A percentile compares a stretch with the other conserved stretches of the same genome.
These are phyloP conservation scores for Hirtodrosophila confusa DNA, from an alignment of 2,888 invertebrate genomes.

Conservation along the genomic window DNA sequence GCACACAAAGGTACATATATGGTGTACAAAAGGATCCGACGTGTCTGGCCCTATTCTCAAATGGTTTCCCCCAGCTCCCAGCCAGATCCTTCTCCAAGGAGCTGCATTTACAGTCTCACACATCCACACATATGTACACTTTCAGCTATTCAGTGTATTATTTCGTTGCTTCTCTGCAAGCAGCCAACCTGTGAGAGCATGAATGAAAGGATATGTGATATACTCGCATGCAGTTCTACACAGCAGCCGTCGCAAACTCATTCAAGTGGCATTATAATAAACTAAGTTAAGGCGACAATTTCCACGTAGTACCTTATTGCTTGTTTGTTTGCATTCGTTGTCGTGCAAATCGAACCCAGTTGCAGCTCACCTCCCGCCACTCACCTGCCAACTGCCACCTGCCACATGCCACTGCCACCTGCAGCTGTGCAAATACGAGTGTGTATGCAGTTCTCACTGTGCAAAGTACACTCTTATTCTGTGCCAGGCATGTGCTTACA, in stretches of 20 bases:
- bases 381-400: background rate
- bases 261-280: slow-evolving; percentile 77
- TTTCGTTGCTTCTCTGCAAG: slow-evolving; percentile 56
- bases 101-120: background rate
- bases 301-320: slow-evolving; percentile 72
- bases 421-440: slow-evolving; percentile 32
- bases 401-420: slow-evolving; percentile 14
- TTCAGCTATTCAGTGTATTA: slow-evolving; percentile 53
- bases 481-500: slow-evolving; percentile 2
- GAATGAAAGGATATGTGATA: slow-evolving; percentile 65
- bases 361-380: background rate
- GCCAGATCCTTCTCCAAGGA: slow-evolving; percentile 7
- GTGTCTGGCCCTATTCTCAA: slow-evolving; percentile 51
- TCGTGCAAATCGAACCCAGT: slow-evolving; percentile 58
- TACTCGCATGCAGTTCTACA: slow-evolving; percentile 15
- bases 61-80: slow-evolving; percentile 10
- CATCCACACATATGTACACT: slow-evolving; percentile 22
- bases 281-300: slow-evolving; percentile 79
- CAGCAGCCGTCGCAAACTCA: slow-evolving; percentile 54
- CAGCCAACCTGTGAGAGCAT: slow-evolving; percentile 52
- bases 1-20: slow-evolving; percentile 57
- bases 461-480: slow-evolving; percentile 6
- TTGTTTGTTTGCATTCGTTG: slow-evolving; percentile 71
- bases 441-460: slow-evolving; percentile 12
- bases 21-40: slow-evolving; percentile 38